Conservation (phyloP, 2,797 vertebrate species). For the Taenioides sp. region DNA sequence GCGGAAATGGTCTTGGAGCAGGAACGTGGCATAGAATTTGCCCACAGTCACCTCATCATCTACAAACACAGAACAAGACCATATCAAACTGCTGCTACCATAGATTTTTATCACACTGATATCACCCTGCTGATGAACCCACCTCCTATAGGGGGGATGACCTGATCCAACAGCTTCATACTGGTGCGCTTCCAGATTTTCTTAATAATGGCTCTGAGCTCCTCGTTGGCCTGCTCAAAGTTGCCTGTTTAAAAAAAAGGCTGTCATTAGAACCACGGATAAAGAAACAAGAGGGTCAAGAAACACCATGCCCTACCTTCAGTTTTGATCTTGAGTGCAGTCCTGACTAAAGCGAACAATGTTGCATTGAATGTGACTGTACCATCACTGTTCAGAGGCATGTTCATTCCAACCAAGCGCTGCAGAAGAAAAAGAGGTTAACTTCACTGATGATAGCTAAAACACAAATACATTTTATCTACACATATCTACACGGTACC, state of each 20-base stretch:
- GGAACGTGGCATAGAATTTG: constrained; percentile 98
- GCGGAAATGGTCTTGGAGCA: constrained; percentile 97
- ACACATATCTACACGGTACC: constrained; percentile 68
- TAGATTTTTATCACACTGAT: background rate
- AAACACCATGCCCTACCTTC: constrained; percentile 80
- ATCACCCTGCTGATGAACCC: constrained; percentile 30
- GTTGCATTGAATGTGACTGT: constrained; percentile 98
- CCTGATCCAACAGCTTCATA: constrained; percentile 98
- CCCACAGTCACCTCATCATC: constrained; percentile 99
- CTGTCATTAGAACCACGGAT: background rate
- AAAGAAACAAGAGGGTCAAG: background rate
- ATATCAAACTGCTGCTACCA: background rate
- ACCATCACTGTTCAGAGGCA: constrained; percentile 97
- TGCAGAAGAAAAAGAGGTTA: constrained; percentile 47
- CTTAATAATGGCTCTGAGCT: constrained; percentile 95
- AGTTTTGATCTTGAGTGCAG: constrained; percentile 97
- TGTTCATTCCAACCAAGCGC: constrained; percentile 98
- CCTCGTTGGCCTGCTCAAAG: constrained; percentile 96
- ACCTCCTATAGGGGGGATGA: constrained; percentile 98
- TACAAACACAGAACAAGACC: constrained; percentile 51
- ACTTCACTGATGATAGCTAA: background rate
- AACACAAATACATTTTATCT: background rate
- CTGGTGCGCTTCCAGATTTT: constrained; percentile 98
- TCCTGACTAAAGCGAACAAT: constrained; percentile 94
- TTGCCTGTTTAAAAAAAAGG: constrained; percentile 78